These are phyloP conservation scores for Catharus minimus DNA, from an alignment of 2,113 vertebrate species.

Conservation along the genomic window DNA sequence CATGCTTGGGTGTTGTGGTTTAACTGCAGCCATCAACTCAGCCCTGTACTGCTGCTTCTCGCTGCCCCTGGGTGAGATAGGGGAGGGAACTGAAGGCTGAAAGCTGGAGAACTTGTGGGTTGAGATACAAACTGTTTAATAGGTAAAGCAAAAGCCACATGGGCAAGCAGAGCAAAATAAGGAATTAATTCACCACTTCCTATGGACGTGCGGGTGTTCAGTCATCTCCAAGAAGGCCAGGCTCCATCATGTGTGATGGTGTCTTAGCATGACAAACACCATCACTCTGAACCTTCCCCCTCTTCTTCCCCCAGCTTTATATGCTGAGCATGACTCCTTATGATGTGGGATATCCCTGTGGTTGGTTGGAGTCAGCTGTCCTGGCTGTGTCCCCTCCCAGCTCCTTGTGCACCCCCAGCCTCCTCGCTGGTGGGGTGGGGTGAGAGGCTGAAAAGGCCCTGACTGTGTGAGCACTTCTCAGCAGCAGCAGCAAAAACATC, in stretches of 20 bases:
- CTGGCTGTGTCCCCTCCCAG: not conserved
- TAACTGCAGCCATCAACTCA: not conserved
- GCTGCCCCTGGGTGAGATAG: accelerated
- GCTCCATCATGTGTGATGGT: accelerated
- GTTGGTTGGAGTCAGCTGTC: not conserved
- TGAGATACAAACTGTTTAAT: not conserved
- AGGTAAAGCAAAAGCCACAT: accelerated
- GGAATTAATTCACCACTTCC: not conserved
- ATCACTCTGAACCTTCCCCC: accelerated
- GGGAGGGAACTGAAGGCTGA: not conserved
- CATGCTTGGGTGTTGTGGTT: not conserved
- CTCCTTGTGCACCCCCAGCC: not conserved
- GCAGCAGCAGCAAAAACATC: not conserved
- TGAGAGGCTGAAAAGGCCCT: not conserved
- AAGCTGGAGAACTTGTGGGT: not conserved
- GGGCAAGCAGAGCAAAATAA: not conserved
- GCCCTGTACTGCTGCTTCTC: not conserved
- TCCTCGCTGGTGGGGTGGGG: accelerated
- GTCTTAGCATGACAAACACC: not conserved
- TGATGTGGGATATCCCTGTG: not conserved
- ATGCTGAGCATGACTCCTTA: not conserved
- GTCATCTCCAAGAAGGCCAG: not conserved
- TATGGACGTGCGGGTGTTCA: not conserved
- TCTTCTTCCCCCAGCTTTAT: not conserved
- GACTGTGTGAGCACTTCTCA: not conserved